Percentiles rank a stretch among this genome's conserved stretches.
phyloP scores from a whole-genome alignment of 2,797 vertebrate genomes.

The Antennarius maculatus region DNA sequence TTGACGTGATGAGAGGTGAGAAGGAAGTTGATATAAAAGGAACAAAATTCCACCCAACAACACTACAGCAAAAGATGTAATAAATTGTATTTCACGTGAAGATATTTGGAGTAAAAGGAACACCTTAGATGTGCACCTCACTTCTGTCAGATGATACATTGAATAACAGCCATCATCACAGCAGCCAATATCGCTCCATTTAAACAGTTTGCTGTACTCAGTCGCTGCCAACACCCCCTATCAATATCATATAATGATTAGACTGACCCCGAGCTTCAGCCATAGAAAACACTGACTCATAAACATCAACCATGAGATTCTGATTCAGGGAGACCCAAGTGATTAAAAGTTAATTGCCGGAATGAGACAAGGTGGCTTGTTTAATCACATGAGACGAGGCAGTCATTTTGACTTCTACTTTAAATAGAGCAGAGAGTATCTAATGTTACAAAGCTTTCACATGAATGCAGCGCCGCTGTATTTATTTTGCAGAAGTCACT shows the following conservation, averaged over 20 bases:
- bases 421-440: conserved; percentile 49
- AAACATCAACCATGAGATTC: conserved; percentile 50
- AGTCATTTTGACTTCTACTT: conserved; percentile 45
- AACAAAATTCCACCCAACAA: conserved; percentile 1
- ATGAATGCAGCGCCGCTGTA: conserved; percentile 46
- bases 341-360: conserved; percentile 71
- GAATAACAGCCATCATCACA: conserved; percentile 8
- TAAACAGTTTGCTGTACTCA: conserved; percentile 2
- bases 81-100: neutral
- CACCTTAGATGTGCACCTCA: neutral
- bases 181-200: conserved; percentile 17
- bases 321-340: conserved; percentile 63
- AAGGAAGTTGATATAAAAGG: neutral
- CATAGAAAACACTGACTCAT: conserved; percentile 46
- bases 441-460: conserved; percentile 20
- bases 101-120: conserved; percentile 2
- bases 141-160: neutral
- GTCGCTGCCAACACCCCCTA: conserved; percentile 5
- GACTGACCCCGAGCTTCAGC: conserved; percentile 53
- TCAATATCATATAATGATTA: conserved; percentile 40
- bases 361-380: conserved; percentile 71
- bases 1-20: conserved; percentile 1
- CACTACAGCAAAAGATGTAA: neutral
- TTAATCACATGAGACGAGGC: conserved; percentile 59
- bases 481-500: conserved; percentile 69